Evolutionary conservation across 1,140 invertebrate genomes (phyloP).

Genomic region (Antheraea pernyi): DNA sequence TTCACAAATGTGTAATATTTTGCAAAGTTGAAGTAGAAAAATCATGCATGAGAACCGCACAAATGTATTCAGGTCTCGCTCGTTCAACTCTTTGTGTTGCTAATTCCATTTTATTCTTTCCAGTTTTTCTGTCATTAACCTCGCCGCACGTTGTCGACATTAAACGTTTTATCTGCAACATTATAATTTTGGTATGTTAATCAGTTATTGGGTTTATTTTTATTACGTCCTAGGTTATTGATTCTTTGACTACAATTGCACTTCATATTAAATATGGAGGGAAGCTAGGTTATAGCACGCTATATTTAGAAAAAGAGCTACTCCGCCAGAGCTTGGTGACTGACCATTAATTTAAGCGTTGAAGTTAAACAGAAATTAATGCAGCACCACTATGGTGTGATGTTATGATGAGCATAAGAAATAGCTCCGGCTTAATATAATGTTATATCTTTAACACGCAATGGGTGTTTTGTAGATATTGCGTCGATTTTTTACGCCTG

Average conservation of each 20-base stretch:
- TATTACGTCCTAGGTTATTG: neutral
- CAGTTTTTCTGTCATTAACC: constrained; percentile 53
- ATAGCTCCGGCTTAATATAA: too few species aligned
- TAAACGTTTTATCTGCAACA: neutral
- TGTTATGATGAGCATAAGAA: too few species aligned
- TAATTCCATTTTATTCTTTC: constrained; percentile 62
- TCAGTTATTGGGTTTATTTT: neutral
- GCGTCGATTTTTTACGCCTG: too few species aligned
- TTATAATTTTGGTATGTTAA: neutral
- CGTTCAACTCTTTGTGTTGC: constrained; percentile 59
- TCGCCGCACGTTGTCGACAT: constrained; percentile 15
- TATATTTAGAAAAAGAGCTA: too few species aligned
- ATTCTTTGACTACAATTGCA: neutral
- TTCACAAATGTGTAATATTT: neutral
- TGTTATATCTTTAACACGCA: too few species aligned
- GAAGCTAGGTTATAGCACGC: too few species aligned
- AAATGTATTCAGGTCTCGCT: neutral
- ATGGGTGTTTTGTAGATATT: too few species aligned
- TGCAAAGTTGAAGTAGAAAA: neutral
- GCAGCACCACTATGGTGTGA: too few species aligned
- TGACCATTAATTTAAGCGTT: too few species aligned
- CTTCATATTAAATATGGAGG: neutral
- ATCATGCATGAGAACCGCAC: neutral
- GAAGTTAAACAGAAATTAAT: too few species aligned
- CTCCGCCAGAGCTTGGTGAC: too few species aligned